Percentiles rank a stretch among this genome's conserved stretches.
These are phyloP conservation scores for Coluber constrictor DNA, from an alignment of 2,797 vertebrate species.

Conservation along the genomic window DNA sequence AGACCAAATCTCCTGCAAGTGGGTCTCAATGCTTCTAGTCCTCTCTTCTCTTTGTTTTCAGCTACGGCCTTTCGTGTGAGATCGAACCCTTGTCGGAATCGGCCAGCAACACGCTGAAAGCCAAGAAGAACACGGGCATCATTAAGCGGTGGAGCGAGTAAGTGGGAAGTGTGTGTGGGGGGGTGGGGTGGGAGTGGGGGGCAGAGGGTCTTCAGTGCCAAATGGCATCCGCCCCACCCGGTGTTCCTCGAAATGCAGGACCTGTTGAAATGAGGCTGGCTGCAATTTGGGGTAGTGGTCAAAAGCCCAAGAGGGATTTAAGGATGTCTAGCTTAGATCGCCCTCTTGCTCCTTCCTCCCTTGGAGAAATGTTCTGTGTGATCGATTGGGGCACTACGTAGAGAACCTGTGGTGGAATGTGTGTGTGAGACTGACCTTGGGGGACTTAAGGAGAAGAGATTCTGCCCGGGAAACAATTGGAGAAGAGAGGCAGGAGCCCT, in stretches of 20 bases:
- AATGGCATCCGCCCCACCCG: accelerated
- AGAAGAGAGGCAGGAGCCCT: too few species aligned
- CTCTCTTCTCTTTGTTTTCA: slow-evolving; percentile 48
- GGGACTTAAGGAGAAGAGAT: too few species aligned
- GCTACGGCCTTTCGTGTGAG: slow-evolving; percentile 89
- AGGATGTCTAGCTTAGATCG: background rate
- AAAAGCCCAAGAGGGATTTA: too few species aligned
- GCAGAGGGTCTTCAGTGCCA: background rate
- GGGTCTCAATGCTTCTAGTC: background rate
- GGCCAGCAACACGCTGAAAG: slow-evolving; percentile 85
- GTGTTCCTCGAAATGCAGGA: too few species aligned
- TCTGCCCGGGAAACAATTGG: too few species aligned
- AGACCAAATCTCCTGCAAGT: too few species aligned
- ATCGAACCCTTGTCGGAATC: slow-evolving; percentile 91
- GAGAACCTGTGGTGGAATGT: too few species aligned
- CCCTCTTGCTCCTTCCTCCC: too few species aligned
- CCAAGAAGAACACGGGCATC: slow-evolving; percentile 87
- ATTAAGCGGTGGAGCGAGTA: slow-evolving; percentile 97
- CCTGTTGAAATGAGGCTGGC: background rate
- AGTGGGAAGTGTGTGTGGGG: slow-evolving; percentile 54
- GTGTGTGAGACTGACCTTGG: too few species aligned
- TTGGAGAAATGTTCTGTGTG: too few species aligned
- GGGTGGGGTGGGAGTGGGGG: accelerated
- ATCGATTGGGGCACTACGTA: too few species aligned
- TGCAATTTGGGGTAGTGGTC: too few species aligned